Evolutionary conservation across 2,797 vertebrate genomes (phyloP), one percentile per base, ranked within the genome.

Genomic region (Crax fasciolata): DNA sequence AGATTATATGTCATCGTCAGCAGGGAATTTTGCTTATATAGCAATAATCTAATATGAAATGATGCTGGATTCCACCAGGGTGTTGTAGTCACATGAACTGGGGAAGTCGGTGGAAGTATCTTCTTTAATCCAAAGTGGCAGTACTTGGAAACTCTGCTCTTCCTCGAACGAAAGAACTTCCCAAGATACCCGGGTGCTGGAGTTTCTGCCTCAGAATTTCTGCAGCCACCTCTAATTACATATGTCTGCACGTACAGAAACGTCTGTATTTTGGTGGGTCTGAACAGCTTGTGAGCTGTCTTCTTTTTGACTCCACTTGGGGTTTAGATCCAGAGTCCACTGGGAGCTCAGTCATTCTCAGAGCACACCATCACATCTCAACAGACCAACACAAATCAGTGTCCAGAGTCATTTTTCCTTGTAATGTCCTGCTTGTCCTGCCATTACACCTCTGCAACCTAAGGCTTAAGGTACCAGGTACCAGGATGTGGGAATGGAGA

Each of bases 201-300:
- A 73, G 24, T 66, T 91, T 6, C 3, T 54, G 28, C 28, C 0
- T 55, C 59, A 62, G 72, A 32, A 66, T 73, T 84, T 90, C 83
- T 41, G 46, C 51, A 78, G 35, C 49, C 21, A 39, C 54, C 25
- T 61, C 7, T 57, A 57, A 66, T 30, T 28, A 41, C 32, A 11
- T 32, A 7, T 5, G n/a, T 51, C 17, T 58, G 32, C 89, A 48
- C 52, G 68, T 57, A 63, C 28, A 62, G 62, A 68, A 83, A 46
- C 30, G 18, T n/a, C 57, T 87, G 65, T 81, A 48, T 94, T 95
- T 91, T 88, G 54, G 55, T 7, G 62, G 76, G 28, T 85, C 79
- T 81, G 65, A 87, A 41, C 44, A 85, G 35, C 16, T 94, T 74
- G 39, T 58, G 58, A 32, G 28, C 58, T 77, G 18, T n/a, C 32